phyloP scores from a whole-genome alignment of 1,140 invertebrate genomes.

The Aphidius gifuensis region DNA sequence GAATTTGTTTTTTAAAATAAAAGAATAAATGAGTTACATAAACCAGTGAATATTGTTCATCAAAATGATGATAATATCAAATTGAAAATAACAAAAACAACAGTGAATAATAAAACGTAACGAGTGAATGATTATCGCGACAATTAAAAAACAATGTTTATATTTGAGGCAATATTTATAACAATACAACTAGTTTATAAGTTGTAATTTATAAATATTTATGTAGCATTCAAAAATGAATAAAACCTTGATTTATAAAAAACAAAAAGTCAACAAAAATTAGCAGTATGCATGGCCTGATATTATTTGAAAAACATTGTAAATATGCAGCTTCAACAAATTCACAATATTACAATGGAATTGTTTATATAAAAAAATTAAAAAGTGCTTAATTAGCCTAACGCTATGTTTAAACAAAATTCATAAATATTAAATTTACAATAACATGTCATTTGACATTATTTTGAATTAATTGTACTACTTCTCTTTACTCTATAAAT shows the following conservation, averaged over 20 bases:
- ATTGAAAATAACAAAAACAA: slow-evolving; percentile 26
- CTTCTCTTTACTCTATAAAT: too few relatives aligned
- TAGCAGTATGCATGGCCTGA: background rate
- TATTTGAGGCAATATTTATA: slow-evolving; percentile 56
- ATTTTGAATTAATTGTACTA: too few relatives aligned
- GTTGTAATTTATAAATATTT: slow-evolving; percentile 30
- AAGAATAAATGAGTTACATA: background rate
- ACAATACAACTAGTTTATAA: slow-evolving; percentile 45
- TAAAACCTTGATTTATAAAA: background rate
- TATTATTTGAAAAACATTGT: slow-evolving; percentile 4
- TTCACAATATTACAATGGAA: slow-evolving; percentile 19
- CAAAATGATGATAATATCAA: slow-evolving; percentile 22
- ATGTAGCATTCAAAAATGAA: slow-evolving; percentile 12
- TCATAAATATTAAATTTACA: too few relatives aligned
- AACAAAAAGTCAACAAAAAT: background rate
- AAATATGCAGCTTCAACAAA: slow-evolving; percentile 23
- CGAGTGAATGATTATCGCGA: slow-evolving; percentile 17
- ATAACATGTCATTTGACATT: too few relatives aligned
- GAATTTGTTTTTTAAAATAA: background rate
- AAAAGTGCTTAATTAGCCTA: slow-evolving; percentile 26
- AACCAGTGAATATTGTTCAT: slow-evolving; percentile 22
- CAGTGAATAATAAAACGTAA: slow-evolving; percentile 17
- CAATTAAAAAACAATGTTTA: slow-evolving; percentile 40
- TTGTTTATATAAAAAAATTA: background rate
- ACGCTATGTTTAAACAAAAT: slow-evolving; percentile 10